Evolutionary conservation across 2,888 invertebrate genomes (phyloP).

Genomic region (Rutpela maculata): DNA sequence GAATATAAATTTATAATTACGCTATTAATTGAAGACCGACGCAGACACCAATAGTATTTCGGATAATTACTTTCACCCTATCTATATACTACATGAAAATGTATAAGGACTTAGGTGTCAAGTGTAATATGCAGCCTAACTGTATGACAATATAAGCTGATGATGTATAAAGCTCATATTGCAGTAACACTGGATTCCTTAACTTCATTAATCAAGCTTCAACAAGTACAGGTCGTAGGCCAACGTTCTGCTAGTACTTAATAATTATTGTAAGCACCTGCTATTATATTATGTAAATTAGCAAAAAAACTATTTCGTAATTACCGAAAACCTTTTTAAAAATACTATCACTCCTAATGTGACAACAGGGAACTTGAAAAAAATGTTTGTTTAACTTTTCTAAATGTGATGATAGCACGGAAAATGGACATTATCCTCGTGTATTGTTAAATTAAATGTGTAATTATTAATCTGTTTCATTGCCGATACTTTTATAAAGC

Average conservation of each 20-base stretch:
- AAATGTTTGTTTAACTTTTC: not conserved
- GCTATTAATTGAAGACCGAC: too few species aligned
- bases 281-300: conserved; percentile 59
- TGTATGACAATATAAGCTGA: conserved; percentile 63
- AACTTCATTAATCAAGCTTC: conserved; percentile 65
- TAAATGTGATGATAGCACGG: not conserved
- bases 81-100: conserved; percentile 12
- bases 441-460: not conserved
- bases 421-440: not conserved
- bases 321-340: conserved; percentile 29
- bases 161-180: conserved; percentile 66
- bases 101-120: conserved; percentile 51
- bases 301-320: conserved; percentile 47
- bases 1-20: too few species aligned
- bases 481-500: not conserved
- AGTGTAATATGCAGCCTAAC: conserved; percentile 59
- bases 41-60: not conserved
- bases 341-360: not conserved
- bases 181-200: conserved; percentile 64
- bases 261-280: conserved; percentile 55
- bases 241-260: conserved; percentile 58
- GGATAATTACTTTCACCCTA: not conserved
- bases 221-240: conserved; percentile 60
- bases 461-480: not conserved
- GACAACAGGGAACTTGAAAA: conserved; percentile 7